phyloP scores from a whole-genome alignment of 2,888 invertebrate species.

The Drosophila cognata region DNA sequence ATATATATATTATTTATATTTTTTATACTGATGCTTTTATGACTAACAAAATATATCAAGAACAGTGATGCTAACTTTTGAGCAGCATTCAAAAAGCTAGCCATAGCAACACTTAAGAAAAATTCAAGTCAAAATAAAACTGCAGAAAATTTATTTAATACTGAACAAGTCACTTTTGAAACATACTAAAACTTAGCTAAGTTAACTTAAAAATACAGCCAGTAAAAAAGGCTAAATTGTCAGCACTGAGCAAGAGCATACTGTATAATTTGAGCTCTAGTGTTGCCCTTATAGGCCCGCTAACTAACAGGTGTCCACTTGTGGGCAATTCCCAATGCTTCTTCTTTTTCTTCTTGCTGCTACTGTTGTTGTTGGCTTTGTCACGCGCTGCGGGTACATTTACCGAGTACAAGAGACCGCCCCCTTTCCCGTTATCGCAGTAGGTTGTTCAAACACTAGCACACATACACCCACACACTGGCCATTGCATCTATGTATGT shows the following conservation, averaged over 20 bases:
- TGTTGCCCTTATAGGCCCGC: constrained; percentile 15
- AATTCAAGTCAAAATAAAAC: background rate
- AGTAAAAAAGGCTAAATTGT: background rate
- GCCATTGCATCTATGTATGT: background rate
- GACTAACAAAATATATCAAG: constrained; percentile 20
- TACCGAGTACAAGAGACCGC: constrained; percentile 33
- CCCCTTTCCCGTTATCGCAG: constrained; percentile 39
- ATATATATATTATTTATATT: background rate
- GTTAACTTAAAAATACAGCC: background rate
- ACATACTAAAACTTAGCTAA: background rate
- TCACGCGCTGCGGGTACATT: constrained; percentile 54
- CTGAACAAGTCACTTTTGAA: background rate
- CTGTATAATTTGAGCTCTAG: constrained; percentile 4
- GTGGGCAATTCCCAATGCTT: constrained; percentile 20
- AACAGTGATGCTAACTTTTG: background rate
- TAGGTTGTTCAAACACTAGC: constrained; percentile 57
- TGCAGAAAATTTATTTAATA: background rate
- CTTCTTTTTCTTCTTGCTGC: background rate
- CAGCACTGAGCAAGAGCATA: background rate
- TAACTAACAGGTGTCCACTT: constrained; percentile 60
- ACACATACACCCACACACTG: constrained; percentile 28
- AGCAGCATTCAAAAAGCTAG: background rate
- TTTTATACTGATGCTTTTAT: constrained; percentile 12
- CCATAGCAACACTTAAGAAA: background rate
- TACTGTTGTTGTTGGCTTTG: constrained; percentile 30